These are phyloP conservation scores for Podilymbus podiceps DNA, from an alignment of 2,113 vertebrate genomes.

Conservation along the genomic window DNA sequence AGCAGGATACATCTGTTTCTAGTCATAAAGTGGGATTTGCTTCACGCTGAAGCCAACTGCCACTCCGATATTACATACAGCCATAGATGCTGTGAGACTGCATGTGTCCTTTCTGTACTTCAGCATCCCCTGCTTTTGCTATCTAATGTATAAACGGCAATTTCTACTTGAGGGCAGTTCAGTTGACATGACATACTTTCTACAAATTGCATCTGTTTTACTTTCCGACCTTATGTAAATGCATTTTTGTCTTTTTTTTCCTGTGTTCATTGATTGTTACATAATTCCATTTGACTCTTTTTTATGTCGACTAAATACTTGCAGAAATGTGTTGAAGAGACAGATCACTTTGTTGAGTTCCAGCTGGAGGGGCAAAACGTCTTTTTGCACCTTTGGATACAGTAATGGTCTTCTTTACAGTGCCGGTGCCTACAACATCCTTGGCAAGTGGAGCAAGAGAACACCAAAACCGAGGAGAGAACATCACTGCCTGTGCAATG, in stretches of 20 bases:
- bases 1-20: slow-evolving; percentile 37
- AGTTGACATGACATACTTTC: not conserved
- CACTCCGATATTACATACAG: not conserved
- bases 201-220: not conserved
- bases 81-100: not conserved
- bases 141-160: slow-evolving; percentile 10
- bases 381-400: not conserved
- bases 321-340: not conserved
- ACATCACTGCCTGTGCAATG: rapidly evolving
- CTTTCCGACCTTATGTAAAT: not conserved
- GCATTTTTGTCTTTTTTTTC: not conserved
- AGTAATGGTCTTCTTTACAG: not conserved
- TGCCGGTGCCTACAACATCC: not conserved
- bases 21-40: slow-evolving; percentile 43
- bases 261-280: not conserved
- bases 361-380: not conserved
- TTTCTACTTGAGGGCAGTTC: not conserved
- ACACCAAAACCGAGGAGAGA: rapidly evolving
- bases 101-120: not conserved
- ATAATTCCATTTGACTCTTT: not conserved
- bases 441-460: not conserved
- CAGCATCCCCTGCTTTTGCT: not conserved
- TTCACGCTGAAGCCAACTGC: slow-evolving; percentile 24
- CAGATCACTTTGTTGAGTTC: not conserved
- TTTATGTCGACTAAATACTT: not conserved